Base-by-base conservation (phyloP, 1,140 invertebrate genomes). In the Heliconius melpomene region DNA sequence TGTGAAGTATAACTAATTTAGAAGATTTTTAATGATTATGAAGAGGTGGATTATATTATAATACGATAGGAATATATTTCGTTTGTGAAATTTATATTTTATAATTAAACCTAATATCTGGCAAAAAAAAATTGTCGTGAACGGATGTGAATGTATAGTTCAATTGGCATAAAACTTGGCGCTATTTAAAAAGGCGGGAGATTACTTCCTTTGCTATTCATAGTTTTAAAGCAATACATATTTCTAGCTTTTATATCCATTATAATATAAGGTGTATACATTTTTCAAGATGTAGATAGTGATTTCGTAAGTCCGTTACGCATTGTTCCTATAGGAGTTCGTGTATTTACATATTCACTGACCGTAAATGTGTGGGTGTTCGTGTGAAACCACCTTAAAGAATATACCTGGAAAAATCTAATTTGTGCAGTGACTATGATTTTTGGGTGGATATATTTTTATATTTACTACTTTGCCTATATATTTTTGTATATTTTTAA, bases 261-360 rank as follows among this genome's bases (percentile, higher is more conserved):
- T 66, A 66, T 75, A 75, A 75, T 36, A 75, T 46, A 36, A 76
- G 57, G 13, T 18, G 11, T 76, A 71, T 77, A 71, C 18, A 74
- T 77, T 80, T 80, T 80, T 76, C 75, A 77, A 78, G 77, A 78
- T 74, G 80, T 81, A 81, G 72, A 78, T 81, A 80, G 74, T 72
- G 75, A 75, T 81, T 83, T 83, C 60, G 82, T 83, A 76, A 75
- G 79, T 74, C 87, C 86, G 87, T 89, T 88, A 88, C 84, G 85
- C 84, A 90, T 90, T 90, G 89, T 88, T 87, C 83, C 73, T 83
- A 88, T 86, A 85, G 85, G 83, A 83, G 79, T 83, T 84, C 80
- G 85, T 82, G 85, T 89, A 91, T 91, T 90, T 91, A 92, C 90
- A 92, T 93, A 92, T 87, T 85, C 91, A 91, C 83, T 87, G 88